Evolutionary conservation across 2,113 vertebrate species (phyloP).

Genomic region (Nerophis ophidion): DNA sequence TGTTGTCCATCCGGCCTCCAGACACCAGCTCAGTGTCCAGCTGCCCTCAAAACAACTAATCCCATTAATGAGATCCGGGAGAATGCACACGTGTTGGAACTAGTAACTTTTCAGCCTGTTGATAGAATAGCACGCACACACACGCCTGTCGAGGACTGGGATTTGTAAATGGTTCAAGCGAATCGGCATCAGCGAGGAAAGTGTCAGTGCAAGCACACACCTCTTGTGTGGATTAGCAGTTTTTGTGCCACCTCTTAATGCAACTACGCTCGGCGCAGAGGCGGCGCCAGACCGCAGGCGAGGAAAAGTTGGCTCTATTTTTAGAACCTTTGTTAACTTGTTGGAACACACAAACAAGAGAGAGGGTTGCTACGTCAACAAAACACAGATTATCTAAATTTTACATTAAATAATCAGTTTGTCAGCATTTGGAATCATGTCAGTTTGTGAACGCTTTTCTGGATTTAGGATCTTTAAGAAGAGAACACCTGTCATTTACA

Average conservation of each 20-base stretch:
- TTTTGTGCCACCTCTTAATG: conserved; percentile 49
- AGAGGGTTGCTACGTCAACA: no score
- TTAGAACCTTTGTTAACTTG: not conserved
- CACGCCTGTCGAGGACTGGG: not conserved
- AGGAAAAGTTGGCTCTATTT: not conserved
- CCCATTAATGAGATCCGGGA: conserved; percentile 17
- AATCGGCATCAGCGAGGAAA: conserved; percentile 9
- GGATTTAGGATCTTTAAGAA: no score
- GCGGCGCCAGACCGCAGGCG: conserved; percentile 34
- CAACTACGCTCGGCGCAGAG: conserved; percentile 47
- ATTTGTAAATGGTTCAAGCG: not conserved
- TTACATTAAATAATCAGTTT: no score
- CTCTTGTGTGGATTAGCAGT: conserved; percentile 43
- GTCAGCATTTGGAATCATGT: no score
- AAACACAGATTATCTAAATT: no score
- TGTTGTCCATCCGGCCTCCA: conserved; percentile 64
- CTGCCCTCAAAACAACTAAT: conserved; percentile 28
- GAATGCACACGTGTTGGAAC: not conserved
- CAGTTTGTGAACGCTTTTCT: no score
- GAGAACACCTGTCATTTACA: no score
- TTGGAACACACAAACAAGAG: not conserved
- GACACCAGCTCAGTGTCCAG: conserved; percentile 29
- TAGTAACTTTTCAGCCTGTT: not conserved
- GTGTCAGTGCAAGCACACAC: not conserved
- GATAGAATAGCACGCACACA: not conserved